Conservation (phyloP, 2,888 invertebrate genomes). For the Mimumesa dahlbomi region DNA sequence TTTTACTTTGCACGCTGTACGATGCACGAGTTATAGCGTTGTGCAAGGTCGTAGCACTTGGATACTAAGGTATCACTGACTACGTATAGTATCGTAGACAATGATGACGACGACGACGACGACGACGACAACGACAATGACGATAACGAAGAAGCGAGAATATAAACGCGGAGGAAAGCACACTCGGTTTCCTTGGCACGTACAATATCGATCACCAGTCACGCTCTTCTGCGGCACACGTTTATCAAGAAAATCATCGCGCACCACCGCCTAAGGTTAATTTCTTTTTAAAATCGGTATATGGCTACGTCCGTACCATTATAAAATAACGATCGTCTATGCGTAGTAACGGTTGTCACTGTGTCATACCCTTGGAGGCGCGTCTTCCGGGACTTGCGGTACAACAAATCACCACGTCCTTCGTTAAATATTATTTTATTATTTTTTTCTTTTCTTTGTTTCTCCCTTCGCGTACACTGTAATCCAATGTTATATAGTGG, state of each 20-base stretch:
- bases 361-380: constrained; percentile 6
- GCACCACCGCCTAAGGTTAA: constrained; percentile 45
- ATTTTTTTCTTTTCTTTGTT: too few relatives aligned
- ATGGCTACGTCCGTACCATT: constrained; percentile 62
- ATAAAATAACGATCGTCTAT: constrained; percentile 3
- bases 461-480: constrained; percentile 41
- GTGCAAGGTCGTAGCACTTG: constrained; percentile 17
- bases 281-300: neutral
- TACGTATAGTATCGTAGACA: constrained; percentile 8
- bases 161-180: constrained; percentile 16
- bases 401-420: constrained; percentile 19
- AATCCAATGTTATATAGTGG: constrained; percentile 50
- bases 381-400: neutral
- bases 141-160: constrained; percentile 15
- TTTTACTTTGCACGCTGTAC: constrained; percentile 17
- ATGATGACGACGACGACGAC: constrained; percentile 26
- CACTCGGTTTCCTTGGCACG: constrained; percentile 46
- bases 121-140: constrained; percentile 22
- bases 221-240: constrained; percentile 55
- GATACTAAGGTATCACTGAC: constrained; percentile 6
- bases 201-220: constrained; percentile 57
- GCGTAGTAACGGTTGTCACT: constrained; percentile 35
- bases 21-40: constrained; percentile 7
- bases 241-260: constrained; percentile 49
- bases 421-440: constrained; percentile 21